Evolutionary conservation across 2,113 vertebrate genomes (phyloP).

Genomic region (Labeo rohita): DNA sequence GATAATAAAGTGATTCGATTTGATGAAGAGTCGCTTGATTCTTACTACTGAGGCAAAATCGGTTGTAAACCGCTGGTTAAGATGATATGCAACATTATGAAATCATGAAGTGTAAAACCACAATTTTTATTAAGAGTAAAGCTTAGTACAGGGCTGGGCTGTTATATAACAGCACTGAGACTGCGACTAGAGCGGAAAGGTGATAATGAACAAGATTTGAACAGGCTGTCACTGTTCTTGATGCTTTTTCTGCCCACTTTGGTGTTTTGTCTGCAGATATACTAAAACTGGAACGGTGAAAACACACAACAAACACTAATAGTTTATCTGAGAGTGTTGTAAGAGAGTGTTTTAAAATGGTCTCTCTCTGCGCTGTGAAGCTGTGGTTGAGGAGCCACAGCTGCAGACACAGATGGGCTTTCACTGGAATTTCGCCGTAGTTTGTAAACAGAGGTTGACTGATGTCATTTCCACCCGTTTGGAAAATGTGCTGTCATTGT

Average conservation of each 20-base stretch:
- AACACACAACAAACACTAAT: not conserved
- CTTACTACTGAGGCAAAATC: not conserved
- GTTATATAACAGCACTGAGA: conserved; percentile 13
- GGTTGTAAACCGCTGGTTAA: not conserved
- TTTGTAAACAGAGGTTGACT: conserved; percentile 74
- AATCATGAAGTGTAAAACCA: conserved; percentile 8
- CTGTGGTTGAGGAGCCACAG: conserved; percentile 58
- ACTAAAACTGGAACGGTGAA: not conserved
- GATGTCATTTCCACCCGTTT: conserved; percentile 78
- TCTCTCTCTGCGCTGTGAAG: conserved; percentile 28
- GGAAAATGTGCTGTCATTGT: conserved; percentile 77
- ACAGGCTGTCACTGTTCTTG: not conserved
- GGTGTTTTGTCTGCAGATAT: not conserved
- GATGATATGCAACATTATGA: not conserved
- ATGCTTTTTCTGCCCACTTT: not conserved
- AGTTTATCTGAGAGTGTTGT: conserved; percentile 21
- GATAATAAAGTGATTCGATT: not conserved
- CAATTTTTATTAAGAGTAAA: not conserved
- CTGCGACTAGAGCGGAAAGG: not conserved
- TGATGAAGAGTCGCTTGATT: not conserved
- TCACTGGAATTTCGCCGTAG: conserved; percentile 67
- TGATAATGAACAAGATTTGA: conserved; percentile 2
- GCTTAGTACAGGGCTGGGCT: not conserved
- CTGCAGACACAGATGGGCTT: conserved; percentile 64
- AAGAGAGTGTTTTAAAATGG: conserved; percentile 30